These are phyloP conservation scores for Henicopernis longicauda DNA, from an alignment of 2,113 vertebrate species.

Conservation along the genomic window DNA sequence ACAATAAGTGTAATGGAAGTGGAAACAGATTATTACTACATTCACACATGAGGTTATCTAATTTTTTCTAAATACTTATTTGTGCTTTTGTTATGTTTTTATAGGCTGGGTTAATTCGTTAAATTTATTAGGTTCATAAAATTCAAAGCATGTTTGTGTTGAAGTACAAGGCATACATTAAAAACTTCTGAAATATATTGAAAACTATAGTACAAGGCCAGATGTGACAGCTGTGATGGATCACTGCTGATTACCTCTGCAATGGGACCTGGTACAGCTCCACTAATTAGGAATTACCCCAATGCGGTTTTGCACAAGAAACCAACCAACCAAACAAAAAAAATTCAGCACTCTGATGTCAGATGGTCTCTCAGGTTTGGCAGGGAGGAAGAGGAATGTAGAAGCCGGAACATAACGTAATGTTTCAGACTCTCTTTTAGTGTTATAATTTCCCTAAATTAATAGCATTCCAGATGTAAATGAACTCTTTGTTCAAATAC, in stretches of 20 bases:
- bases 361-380: neutral
- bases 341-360: neutral
- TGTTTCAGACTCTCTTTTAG: neutral
- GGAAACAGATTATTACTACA: neutral
- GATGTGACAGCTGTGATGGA: neutral
- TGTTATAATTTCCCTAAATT: neutral
- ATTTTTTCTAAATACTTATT: neutral
- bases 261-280: neutral
- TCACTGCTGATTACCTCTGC: neutral
- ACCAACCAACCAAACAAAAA: neutral
- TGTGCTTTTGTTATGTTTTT: neutral
- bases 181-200: slow-evolving; percentile 44
- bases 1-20: neutral
- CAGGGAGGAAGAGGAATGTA: neutral
- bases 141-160: slow-evolving; percentile 31
- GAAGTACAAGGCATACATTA: slow-evolving; percentile 10
- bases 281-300: neutral
- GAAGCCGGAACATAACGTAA: neutral
- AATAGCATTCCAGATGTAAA: neutral
- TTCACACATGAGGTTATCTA: neutral
- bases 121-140: slow-evolving; percentile 38
- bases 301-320: neutral
- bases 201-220: neutral
- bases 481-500: neutral
- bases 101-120: neutral